Conservation (phyloP, 1,140 invertebrate genomes). For the Conus betulinus region DNA sequence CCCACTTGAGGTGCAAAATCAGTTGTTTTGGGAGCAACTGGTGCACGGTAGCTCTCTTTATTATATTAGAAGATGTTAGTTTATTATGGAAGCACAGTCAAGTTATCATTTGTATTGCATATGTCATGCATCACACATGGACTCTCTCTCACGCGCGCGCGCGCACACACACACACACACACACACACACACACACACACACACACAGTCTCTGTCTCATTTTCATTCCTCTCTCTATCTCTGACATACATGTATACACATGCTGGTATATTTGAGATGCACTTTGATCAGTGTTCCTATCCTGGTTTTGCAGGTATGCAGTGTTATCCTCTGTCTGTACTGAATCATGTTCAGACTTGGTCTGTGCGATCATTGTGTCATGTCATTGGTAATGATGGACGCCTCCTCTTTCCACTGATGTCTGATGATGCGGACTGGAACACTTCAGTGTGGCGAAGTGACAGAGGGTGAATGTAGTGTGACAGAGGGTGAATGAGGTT, state of each 20-base stretch:
- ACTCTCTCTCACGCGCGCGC: not conserved
- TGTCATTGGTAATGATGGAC: not conserved
- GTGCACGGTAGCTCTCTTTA: not conserved
- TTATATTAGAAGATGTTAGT: not conserved
- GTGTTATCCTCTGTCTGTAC: not conserved
- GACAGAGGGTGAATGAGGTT: no score
- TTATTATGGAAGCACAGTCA: not conserved
- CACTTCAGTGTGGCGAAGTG: no score
- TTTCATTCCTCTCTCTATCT: no score
- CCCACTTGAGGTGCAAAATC: not conserved
- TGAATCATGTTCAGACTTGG: not conserved
- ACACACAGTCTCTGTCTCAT: no score
- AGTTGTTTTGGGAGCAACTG: not conserved
- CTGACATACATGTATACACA: not conserved
- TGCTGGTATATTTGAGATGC: not conserved
- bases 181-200: no score
- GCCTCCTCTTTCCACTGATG: not conserved
- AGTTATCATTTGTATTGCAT: not conserved
- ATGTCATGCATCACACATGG: not conserved
- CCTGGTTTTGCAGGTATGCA: slow-evolving; percentile 13
- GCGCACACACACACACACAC: no score
- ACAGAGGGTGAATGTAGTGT: no score
- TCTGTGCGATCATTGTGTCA: not conserved
- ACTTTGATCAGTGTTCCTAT: slow-evolving; percentile 1
- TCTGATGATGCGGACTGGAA: not conserved